Percentiles rank a stretch among this genome's conserved stretches.
Conservation (phyloP, 2,888 invertebrate genomes). For the Cetonia aurata region DNA sequence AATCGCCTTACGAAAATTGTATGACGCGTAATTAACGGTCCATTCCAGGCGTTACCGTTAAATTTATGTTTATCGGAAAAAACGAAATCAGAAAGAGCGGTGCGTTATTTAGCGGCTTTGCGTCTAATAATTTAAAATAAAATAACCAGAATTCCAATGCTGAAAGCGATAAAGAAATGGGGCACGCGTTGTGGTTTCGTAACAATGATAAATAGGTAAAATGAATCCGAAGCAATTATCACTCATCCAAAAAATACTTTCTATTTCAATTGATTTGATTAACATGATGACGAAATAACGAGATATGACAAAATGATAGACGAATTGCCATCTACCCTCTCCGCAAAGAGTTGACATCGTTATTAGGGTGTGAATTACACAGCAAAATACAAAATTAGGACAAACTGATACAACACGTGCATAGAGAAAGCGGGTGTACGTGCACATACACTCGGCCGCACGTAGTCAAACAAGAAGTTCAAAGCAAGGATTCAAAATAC, state of each 20-base stretch:
- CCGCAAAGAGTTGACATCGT: not conserved
- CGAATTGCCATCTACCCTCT: not conserved
- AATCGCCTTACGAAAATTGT: slow-evolving; percentile 14
- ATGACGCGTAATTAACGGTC: slow-evolving; percentile 36
- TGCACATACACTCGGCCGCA: slow-evolving; percentile 47
- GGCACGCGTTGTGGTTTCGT: slow-evolving; percentile 38
- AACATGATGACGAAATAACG: not conserved
- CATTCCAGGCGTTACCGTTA: slow-evolving; percentile 24
- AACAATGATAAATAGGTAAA: slow-evolving; percentile 28
- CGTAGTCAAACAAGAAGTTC: slow-evolving; percentile 35
- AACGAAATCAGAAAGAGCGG: slow-evolving; percentile 1
- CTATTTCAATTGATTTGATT: slow-evolving; percentile 16
- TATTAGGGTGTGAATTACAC: slow-evolving; percentile 37
- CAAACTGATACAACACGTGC: slow-evolving; percentile 51
- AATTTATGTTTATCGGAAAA: slow-evolving; percentile 23
- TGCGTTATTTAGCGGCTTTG: slow-evolving; percentile 18
- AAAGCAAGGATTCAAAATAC: slow-evolving; percentile 5
- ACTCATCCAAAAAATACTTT: slow-evolving; percentile 26
- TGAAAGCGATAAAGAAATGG: slow-evolving; percentile 36
- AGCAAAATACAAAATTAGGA: slow-evolving; percentile 43
- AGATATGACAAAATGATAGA: slow-evolving; percentile 2
- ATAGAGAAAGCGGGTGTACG: slow-evolving; percentile 54
- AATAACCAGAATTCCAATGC: slow-evolving; percentile 27
- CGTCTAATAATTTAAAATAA: slow-evolving; percentile 13
- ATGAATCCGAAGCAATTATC: slow-evolving; percentile 24